A percentile compares a stretch with the other conserved stretches of the same genome.
phyloP scores from a whole-genome alignment of 2,888 invertebrate species.

The Mechanitis messenoides region DNA sequence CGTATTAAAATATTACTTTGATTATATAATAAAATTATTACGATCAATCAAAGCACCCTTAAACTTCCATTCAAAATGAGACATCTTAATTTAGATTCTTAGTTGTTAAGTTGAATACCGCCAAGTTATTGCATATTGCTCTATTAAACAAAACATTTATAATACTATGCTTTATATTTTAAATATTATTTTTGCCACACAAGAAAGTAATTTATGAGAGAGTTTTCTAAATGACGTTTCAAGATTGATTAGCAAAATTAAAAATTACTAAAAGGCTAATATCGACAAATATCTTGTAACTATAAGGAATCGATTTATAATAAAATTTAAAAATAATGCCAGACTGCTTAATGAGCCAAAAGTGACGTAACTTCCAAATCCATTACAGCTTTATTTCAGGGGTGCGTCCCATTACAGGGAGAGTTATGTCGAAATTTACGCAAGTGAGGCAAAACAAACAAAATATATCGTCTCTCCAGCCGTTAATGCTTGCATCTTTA shows the following conservation, averaged over 20 bases:
- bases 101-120: constrained; percentile 9
- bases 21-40: constrained; percentile 27
- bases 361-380: background rate
- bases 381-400: constrained; percentile 16
- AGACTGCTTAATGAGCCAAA: too few species aligned
- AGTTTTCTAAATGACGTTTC: too few species aligned
- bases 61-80: constrained; percentile 15
- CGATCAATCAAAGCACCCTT: constrained; percentile 28
- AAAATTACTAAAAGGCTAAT: too few species aligned
- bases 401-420: constrained; percentile 21
- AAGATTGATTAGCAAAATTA: too few species aligned
- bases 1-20: constrained; percentile 24
- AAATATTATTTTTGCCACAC: background rate
- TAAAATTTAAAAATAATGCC: too few species aligned
- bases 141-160: constrained; percentile 1
- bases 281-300: too few species aligned
- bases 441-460: constrained; percentile 34
- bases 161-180: background rate
- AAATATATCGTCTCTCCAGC: constrained; percentile 20
- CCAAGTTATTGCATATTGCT: constrained; percentile 6
- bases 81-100: constrained; percentile 27
- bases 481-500: constrained; percentile 40
- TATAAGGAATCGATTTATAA: too few species aligned
- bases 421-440: constrained; percentile 32
- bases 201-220: background rate